Evolutionary conservation across 2,888 invertebrate genomes (phyloP), one percentile per base, ranked within the genome.

Genomic region (Chironomus tentans): DNA sequence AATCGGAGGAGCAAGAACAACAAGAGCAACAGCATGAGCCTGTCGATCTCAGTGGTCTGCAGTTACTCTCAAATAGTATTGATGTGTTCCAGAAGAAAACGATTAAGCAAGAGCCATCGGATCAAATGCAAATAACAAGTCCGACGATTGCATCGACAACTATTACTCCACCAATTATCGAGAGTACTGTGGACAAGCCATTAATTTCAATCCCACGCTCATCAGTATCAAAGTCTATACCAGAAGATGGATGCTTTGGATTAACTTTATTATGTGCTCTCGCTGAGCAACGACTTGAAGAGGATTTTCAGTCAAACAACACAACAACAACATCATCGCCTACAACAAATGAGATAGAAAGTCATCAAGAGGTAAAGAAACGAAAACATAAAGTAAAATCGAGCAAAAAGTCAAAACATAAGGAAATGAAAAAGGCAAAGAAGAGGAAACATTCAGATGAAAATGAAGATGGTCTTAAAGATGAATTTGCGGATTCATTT

Each of bases 31-130:
- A 76, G n/a, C 28, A 28, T 7, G 76, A 76, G 21, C 82, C 84
- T 15, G 90, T 92, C 0, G 93, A 94, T 81, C 84, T 93, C 6
- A 93, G 92, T 79, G 94, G 94, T 0, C 83, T 95, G 47, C 93
- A 94, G 81, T 83, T 94, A 61, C 82, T 94, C 24, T 94, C 94
- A 0, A 94, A 94, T 80, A 94, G 94, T 81, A 93, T 94, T 77
- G 92, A 91, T 76, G 92, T 92, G 79, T 90, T 91, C 79, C 82
- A 80, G 21, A 78, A 77, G 70, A 81, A 80, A 70, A 71, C 78
- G 21, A 85, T 86, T 7, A 84, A 83, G 70, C 82, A 82, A 77
- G 82, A 83, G 76, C 78, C 78, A 7, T 47, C 78, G 7, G 78
- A 78, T 6, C 77, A 79, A 76, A n/a, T 80, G 78, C 80, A 80